These are phyloP conservation scores for Dolichallabes microphthalmus DNA, from an alignment of 2,113 vertebrate species.

Conservation along the genomic window DNA sequence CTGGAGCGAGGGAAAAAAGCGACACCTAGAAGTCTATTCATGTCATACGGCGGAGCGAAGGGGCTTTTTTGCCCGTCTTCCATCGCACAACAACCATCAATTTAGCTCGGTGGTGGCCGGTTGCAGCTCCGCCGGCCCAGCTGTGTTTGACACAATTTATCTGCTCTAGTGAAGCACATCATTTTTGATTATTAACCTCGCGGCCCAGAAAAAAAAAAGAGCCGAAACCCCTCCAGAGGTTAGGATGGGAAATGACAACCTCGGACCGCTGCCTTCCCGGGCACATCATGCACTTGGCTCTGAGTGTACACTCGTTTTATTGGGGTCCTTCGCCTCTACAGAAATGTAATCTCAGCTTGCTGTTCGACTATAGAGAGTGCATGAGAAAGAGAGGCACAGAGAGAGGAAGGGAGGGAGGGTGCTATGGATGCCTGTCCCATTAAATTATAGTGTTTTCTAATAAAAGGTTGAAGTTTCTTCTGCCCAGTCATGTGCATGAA, in stretches of 20 bases:
- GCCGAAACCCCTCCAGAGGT: constrained; percentile 57
- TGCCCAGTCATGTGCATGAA: constrained; percentile 77
- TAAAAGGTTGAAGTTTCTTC: constrained; percentile 83
- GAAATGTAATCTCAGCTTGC: constrained; percentile 14
- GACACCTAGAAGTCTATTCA: constrained; percentile 76
- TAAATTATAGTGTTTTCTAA: constrained; percentile 84
- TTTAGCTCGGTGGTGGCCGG: constrained; percentile 66
- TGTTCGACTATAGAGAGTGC: not conserved
- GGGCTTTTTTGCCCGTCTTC: constrained; percentile 61
- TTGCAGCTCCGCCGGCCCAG: constrained; percentile 61
- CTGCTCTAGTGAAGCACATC: constrained; percentile 71
- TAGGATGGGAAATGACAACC: constrained; percentile 71
- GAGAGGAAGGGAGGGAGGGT: not conserved
- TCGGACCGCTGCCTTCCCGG: constrained; percentile 53
- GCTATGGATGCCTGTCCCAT: constrained; percentile 78
- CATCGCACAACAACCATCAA: constrained; percentile 68
- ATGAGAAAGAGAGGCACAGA: constrained; percentile 47
- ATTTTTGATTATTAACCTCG: constrained; percentile 76
- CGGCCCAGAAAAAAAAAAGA: constrained; percentile 45
- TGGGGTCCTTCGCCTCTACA: not conserved
- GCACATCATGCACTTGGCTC: constrained; percentile 66
- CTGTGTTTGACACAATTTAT: constrained; percentile 69
- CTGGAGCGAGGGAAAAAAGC: constrained; percentile 44
- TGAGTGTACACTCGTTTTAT: constrained; percentile 40
- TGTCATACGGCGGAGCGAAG: constrained; percentile 71